Base-by-base conservation (phyloP, 2,888 invertebrate species). In the Emesis furor region DNA sequence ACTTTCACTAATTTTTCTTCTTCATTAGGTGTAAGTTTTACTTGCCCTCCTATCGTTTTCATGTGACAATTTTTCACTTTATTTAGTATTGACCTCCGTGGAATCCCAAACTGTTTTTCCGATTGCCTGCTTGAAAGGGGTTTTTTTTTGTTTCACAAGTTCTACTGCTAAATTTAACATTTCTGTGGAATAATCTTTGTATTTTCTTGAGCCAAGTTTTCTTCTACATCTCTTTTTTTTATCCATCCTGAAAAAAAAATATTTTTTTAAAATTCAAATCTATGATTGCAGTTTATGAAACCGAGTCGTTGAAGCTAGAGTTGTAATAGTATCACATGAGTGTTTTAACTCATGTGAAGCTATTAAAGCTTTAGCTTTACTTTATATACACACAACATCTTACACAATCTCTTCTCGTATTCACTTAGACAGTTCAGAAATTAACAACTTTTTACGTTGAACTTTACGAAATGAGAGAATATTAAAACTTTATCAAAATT, bases 11-110 rank as follows among this genome's bases (percentile, higher is more conserved):
- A 51, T 51, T 86, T 83, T 74, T 74, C 24, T 79, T 86, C 83
- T 76, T 86, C 87, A 39, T 84, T 72, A n/a, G 76, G 42, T 7
- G 77, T 59, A 17, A 84, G 35, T 59, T 67, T 75, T 32, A 12
- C 55, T 71, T 65, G 86, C 30, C 59, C 68, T 69, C 59, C 68
- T 69, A 68, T 55, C 37, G 81, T 17, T 68, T 84, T 79, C 51
- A 68, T 42, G 59, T 88, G 86, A 2, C 46, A 4, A n/a, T 81
- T 77, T 74, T 82, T 81, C 8, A 82, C n/a, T 83, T 83, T 88
- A 67, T 88, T 86, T 71, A 76, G 37, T 39, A 88, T 81, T 24
- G 88, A 86, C 35, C 86, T 76, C 8, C 87, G 83, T 8, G 88
- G 88, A 46, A 88, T 86, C 8, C 82, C 35, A 55, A 76, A 76